Conservation (phyloP, 2,888 invertebrate genomes). For the Hirudinaria manillensis region DNA sequence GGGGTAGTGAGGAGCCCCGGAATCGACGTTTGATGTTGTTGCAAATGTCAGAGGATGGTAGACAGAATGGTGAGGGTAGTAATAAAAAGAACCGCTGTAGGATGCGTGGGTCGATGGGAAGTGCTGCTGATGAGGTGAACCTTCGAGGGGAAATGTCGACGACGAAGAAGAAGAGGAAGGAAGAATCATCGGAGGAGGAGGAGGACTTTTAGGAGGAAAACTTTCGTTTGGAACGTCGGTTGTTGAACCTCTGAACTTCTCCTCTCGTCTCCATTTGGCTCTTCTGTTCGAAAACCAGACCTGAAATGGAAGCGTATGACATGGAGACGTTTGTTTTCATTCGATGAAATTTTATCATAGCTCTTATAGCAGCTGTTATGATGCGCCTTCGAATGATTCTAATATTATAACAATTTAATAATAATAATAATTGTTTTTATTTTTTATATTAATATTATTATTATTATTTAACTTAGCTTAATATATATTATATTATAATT, state of each 20-base stretch:
- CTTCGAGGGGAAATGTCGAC: neutral
- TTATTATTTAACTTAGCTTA: too few species aligned
- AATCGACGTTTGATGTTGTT: neutral
- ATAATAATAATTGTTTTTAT: too few species aligned
- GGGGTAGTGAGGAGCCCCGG: neutral
- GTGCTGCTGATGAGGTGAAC: slow-evolving; percentile 6
- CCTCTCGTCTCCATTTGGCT: slow-evolving; percentile 92
- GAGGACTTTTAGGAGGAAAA: neutral
- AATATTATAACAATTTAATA: too few species aligned
- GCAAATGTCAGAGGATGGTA: slow-evolving; percentile 9
- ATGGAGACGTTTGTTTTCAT: too few species aligned
- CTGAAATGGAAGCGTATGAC: slow-evolving; percentile 60
- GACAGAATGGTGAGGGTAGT: slow-evolving; percentile 21
- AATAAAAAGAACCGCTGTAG: slow-evolving; percentile 10
- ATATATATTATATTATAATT: too few species aligned
- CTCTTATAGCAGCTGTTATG: too few species aligned
- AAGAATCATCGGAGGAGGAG: neutral
- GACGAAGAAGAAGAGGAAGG: neutral
- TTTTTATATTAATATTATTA: too few species aligned
- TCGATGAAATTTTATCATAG: too few species aligned
- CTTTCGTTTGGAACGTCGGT: slow-evolving; percentile 54
- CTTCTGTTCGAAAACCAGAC: slow-evolving; percentile 97
- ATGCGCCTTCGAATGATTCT: too few species aligned
- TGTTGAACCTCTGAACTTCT: slow-evolving; percentile 82
- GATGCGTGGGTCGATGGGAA: neutral